Percentiles rank a stretch among this genome's conserved stretches.
phyloP scores from a whole-genome alignment of 2,888 invertebrate species.

The Gonocerus acuteangulatus region DNA sequence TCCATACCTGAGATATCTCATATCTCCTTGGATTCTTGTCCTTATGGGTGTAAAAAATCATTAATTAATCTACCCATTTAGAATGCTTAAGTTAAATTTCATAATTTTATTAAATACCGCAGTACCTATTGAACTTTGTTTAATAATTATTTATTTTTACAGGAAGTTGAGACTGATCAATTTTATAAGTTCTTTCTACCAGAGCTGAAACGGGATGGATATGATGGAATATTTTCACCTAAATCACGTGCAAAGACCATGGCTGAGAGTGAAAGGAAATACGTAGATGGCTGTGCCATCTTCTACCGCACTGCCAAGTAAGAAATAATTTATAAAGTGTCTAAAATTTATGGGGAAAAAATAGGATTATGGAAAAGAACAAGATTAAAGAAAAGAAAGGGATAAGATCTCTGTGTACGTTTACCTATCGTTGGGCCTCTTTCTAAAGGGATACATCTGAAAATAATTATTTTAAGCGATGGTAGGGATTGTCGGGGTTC shows the following conservation, averaged over 20 bases:
- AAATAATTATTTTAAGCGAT: too few species aligned
- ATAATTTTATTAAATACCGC: too few species aligned
- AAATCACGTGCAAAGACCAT: slow-evolving; percentile 98
- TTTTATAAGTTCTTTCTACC: slow-evolving; percentile 95
- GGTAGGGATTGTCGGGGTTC: too few species aligned
- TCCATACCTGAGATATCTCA: too few species aligned
- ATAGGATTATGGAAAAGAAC: not conserved
- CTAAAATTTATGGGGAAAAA: not conserved
- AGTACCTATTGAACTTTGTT: too few species aligned
- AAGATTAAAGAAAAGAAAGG: not conserved
- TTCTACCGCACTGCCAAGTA: slow-evolving; percentile 90
- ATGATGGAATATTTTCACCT: slow-evolving; percentile 93
- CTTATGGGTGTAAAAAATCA: too few species aligned
- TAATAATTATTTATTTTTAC: slow-evolving; percentile 39
- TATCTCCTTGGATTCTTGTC: too few species aligned
- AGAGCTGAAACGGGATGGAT: slow-evolving; percentile 83
- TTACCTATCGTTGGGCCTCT: too few species aligned
- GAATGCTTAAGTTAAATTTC: too few species aligned
- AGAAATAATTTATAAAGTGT: slow-evolving; percentile 42
- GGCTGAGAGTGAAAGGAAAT: slow-evolving; percentile 92
- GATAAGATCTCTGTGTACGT: too few species aligned
- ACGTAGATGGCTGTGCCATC: slow-evolving; percentile 98
- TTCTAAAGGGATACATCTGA: too few species aligned
- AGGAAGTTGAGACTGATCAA: slow-evolving; percentile 99
- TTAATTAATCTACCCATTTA: too few species aligned